Evolutionary conservation across 1,140 invertebrate genomes (phyloP).

Genomic region (Archegozetes longisetosus): DNA sequence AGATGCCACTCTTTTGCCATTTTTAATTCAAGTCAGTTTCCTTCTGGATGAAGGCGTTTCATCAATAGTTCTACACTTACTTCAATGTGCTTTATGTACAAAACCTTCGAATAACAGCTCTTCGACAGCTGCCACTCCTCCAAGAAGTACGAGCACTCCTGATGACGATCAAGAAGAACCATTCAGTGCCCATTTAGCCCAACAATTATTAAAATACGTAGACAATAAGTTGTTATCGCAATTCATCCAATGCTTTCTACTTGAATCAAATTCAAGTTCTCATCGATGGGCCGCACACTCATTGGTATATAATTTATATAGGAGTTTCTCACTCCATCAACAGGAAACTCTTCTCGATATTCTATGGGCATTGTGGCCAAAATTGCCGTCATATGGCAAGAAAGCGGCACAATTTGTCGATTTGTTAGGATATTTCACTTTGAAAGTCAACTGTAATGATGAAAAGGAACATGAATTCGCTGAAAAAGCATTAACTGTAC

Average conservation of each 20-base stretch:
- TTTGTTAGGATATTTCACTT: conserved; percentile 75
- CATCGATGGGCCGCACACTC: conserved; percentile 91
- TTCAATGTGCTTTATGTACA: conserved; percentile 66
- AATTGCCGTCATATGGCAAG: conserved; percentile 71
- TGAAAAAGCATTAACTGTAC: conserved; percentile 62
- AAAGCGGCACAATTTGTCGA: conserved; percentile 94
- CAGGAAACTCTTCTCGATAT: conserved; percentile 62
- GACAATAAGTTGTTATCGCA: conserved; percentile 45
- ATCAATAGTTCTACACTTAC: conserved; percentile 68
- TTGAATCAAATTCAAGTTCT: conserved; percentile 81
- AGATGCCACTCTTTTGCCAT: conserved; percentile 47
- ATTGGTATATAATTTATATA: conserved; percentile 63
- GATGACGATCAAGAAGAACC: conserved; percentile 34
- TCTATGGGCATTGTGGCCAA: conserved; percentile 79
- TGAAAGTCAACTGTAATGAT: conserved; percentile 37
- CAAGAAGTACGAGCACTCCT: not conserved
- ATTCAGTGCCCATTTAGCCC: conserved; percentile 47
- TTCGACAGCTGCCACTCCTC: not conserved
- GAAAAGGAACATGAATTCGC: conserved; percentile 50
- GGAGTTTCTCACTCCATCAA: conserved; percentile 52
- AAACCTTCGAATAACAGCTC: conserved; percentile 11
- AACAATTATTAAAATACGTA: conserved; percentile 52
- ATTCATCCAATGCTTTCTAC: conserved; percentile 74
- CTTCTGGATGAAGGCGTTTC: conserved; percentile 82
- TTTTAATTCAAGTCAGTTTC: conserved; percentile 59